Evolutionary conservation across 2,797 vertebrate genomes (phyloP).

Genomic region (Urophycis tenuis): DNA sequence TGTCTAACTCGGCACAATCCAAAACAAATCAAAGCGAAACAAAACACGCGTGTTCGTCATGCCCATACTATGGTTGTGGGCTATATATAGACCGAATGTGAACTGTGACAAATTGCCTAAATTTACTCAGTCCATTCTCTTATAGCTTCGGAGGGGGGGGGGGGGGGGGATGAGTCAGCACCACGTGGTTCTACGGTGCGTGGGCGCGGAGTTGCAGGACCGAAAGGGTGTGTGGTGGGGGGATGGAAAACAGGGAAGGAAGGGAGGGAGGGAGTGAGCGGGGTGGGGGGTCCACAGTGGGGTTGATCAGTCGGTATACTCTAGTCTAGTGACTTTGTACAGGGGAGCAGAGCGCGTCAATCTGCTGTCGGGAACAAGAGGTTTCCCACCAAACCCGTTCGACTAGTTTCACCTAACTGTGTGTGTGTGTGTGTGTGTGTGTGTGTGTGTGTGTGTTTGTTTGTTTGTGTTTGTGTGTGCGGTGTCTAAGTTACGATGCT

Average conservation of each 20-base stretch:
- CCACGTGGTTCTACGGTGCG: constrained; percentile 39
- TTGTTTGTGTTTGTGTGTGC: no score
- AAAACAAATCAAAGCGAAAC: constrained; percentile 12
- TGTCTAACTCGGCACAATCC: constrained; percentile 4
- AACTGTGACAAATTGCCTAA: constrained; percentile 18
- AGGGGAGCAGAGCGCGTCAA: background rate
- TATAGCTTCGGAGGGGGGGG: constrained; percentile 35
- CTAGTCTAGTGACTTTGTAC: background rate
- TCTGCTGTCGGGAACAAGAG: background rate
- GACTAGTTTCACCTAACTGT: background rate
- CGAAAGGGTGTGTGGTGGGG: background rate
- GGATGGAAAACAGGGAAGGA: constrained; percentile 6
- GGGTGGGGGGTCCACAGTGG: background rate
- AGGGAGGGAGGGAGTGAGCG: constrained; percentile 18
- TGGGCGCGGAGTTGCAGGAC: constrained; percentile 11
- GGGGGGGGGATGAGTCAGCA: constrained; percentile 53
- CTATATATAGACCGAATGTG: constrained; percentile 43
- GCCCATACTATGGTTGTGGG: constrained; percentile 6
- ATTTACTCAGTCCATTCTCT: constrained; percentile 32
- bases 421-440: background rate
- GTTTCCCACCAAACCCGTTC: background rate
- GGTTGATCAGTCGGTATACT: background rate
- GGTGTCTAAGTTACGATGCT: no score
- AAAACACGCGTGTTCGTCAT: constrained; percentile 20
- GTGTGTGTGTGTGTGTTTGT: background rate